Conservation (phyloP, 2,888 invertebrate species). For the Bimastos eiseni region DNA sequence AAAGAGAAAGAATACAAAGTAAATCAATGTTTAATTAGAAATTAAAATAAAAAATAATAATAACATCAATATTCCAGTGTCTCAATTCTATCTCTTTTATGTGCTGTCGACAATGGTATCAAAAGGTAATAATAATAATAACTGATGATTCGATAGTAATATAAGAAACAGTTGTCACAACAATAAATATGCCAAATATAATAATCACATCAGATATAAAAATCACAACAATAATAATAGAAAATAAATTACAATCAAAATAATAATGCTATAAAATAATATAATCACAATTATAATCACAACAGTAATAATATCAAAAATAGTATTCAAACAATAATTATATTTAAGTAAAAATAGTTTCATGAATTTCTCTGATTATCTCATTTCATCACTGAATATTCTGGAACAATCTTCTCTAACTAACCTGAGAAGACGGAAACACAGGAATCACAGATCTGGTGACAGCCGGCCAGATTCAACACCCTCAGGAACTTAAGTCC, state of each 20-base stretch:
- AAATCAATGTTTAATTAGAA: neutral
- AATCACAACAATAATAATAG: no score
- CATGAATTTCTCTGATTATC: neutral
- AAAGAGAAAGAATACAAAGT: neutral
- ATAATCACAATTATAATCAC: no score
- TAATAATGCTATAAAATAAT: neutral
- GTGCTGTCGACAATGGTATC: no score
- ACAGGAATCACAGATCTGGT: slow-evolving; percentile 54
- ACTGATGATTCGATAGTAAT: no score
- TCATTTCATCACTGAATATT: neutral
- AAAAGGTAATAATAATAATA: no score
- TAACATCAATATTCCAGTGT: no score
- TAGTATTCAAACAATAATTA: neutral
- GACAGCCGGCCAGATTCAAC: slow-evolving; percentile 53
- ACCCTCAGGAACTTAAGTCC: slow-evolving; percentile 53
- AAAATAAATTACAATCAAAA: no score
- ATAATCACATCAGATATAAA: no score
- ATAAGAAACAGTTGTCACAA: no score
- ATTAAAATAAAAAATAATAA: no score
- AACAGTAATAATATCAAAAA: neutral
- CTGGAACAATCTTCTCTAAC: neutral
- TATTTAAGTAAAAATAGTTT: neutral
- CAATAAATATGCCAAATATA: neutral
- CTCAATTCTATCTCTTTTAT: no score
- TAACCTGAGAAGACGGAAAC: slow-evolving; percentile 50